A percentile compares a stretch with the other conserved stretches of the same genome.
Evolutionary conservation across 2,888 invertebrate genomes (phyloP).

Genomic region (Physocephala rufipes): DNA sequence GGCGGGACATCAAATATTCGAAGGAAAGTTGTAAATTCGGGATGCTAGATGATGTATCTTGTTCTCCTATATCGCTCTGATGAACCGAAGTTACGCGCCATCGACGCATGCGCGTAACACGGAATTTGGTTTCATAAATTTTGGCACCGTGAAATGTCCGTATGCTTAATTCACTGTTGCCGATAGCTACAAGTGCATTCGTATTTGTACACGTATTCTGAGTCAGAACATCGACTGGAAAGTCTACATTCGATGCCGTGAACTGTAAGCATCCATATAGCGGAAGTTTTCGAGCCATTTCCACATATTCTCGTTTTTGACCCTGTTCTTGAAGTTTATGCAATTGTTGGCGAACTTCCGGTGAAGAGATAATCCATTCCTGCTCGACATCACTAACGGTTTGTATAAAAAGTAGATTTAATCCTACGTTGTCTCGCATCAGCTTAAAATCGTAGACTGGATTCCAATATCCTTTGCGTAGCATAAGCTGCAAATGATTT

Average conservation of each 20-base stretch:
- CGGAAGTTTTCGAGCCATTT: constrained; percentile 82
- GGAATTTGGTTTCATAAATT: constrained; percentile 85
- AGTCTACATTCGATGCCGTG: constrained; percentile 78
- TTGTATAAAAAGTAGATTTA: constrained; percentile 89
- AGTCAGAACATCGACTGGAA: constrained; percentile 67
- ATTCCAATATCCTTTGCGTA: constrained; percentile 95
- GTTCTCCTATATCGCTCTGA: constrained; percentile 50
- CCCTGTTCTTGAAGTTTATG: constrained; percentile 77
- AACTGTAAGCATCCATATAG: constrained; percentile 92
- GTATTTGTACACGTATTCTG: constrained; percentile 68
- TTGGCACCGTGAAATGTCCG: constrained; percentile 71
- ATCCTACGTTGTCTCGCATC: constrained; percentile 81
- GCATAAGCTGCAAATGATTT: constrained; percentile 80
- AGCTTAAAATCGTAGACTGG: constrained; percentile 82
- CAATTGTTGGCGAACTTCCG: constrained; percentile 75
- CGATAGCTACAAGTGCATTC: constrained; percentile 81
- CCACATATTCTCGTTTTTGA: constrained; percentile 89
- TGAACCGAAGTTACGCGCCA: constrained; percentile 94
- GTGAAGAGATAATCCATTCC: constrained; percentile 83
- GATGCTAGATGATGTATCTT: constrained; percentile 43
- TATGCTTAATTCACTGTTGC: constrained; percentile 85
- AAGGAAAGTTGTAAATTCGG: constrained; percentile 83
- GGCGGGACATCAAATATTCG: constrained; percentile 92
- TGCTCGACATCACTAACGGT: constrained; percentile 85
- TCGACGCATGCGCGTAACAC: constrained; percentile 95